A percentile compares a stretch with the other conserved stretches of the same genome.
phyloP scores from a whole-genome alignment of 2,888 invertebrate species.

The Aleiodes testaceus region DNA sequence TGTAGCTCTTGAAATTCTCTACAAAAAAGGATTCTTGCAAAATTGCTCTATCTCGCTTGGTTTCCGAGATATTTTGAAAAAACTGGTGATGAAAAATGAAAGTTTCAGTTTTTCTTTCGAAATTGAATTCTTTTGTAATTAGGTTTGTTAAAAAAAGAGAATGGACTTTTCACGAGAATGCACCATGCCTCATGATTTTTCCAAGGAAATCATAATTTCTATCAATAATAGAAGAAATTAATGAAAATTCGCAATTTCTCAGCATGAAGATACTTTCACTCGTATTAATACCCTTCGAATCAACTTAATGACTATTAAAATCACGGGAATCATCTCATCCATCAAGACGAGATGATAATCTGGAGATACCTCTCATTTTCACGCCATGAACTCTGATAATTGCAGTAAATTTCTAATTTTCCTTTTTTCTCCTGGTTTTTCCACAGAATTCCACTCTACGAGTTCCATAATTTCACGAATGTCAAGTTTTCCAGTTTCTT shows the following conservation, averaged over 20 bases:
- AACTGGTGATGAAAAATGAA: no score
- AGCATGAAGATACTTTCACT: not conserved
- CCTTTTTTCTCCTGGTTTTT: not conserved
- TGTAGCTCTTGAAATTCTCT: no score
- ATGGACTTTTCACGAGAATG: no score
- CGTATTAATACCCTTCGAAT: not conserved
- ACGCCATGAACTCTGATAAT: slow-evolving; percentile 4
- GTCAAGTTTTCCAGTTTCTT: no score
- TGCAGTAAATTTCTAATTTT: slow-evolving; percentile 1
- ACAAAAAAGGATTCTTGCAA: no score
- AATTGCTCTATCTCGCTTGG: no score
- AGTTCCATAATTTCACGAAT: not conserved
- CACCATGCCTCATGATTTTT: no score
- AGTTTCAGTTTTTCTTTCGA: no score
- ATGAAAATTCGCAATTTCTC: not conserved
- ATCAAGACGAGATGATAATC: slow-evolving; percentile 26
- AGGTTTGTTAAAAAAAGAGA: no score
- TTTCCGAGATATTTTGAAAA: no score
- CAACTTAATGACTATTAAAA: slow-evolving; percentile 24
- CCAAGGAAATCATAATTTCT: no score
- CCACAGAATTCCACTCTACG: not conserved
- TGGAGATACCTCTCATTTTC: slow-evolving; percentile 1
- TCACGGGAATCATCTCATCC: not conserved
- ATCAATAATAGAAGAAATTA: not conserved
- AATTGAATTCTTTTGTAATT: no score